Percentiles rank a stretch among this genome's conserved stretches.
Conservation (phyloP, 2,113 vertebrate genomes). For the Axis porcinus region DNA sequence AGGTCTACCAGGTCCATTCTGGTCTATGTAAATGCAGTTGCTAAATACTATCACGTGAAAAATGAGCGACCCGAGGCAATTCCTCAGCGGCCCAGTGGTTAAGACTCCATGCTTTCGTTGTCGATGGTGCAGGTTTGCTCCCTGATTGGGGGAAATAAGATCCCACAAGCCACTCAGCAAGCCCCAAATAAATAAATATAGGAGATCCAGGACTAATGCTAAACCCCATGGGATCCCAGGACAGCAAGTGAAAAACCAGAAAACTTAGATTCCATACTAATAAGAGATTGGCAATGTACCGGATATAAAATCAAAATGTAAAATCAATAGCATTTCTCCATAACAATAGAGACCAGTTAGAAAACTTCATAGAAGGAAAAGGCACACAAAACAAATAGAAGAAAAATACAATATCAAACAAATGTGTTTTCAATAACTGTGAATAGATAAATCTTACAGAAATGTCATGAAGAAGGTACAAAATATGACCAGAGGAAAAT, state of each 20-base stretch:
- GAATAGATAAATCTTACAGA: background rate
- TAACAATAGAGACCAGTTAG: background rate
- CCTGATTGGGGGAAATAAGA: background rate
- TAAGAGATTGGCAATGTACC: background rate
- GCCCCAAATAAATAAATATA: background rate
- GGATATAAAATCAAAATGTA: background rate
- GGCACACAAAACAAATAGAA: background rate
- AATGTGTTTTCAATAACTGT: background rate
- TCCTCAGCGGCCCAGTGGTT: background rate
- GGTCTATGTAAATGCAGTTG: background rate
- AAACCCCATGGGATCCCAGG: background rate
- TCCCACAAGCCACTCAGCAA: background rate
- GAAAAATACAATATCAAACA: background rate
- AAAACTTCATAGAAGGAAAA: background rate
- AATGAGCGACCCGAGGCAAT: background rate
- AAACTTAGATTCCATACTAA: background rate
- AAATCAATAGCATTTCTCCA: background rate
- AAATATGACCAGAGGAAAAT: background rate
- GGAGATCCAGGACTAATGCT: background rate
- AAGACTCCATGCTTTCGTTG: background rate
- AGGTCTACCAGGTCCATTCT: background rate
- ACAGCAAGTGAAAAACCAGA: background rate
- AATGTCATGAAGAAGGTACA: background rate
- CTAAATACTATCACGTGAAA: background rate
- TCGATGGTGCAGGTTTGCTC: background rate